Evolutionary conservation across 2,888 invertebrate species (phyloP).

Genomic region (Clostera curtula): DNA sequence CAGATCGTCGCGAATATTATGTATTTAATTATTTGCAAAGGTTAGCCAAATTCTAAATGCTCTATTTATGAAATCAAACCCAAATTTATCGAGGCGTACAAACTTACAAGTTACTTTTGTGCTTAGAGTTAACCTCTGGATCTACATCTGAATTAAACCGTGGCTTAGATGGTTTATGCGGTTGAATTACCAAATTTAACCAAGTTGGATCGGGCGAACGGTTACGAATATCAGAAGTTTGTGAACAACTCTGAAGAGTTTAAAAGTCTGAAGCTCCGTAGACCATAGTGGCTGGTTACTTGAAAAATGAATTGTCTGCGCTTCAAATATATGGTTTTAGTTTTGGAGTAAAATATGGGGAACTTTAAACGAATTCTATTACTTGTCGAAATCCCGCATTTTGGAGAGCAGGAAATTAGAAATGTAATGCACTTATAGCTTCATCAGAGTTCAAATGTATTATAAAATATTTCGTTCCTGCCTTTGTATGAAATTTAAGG

Average conservation of each 20-base stretch:
- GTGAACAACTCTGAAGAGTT: conserved; percentile 45
- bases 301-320: conserved; percentile 73
- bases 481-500: too few species aligned
- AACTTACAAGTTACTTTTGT: conserved; percentile 3
- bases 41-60: too few species aligned
- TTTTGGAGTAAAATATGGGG: conserved; percentile 50
- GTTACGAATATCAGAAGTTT: conserved; percentile 61
- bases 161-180: conserved; percentile 27
- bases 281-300: conserved; percentile 43
- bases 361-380: conserved; percentile 15
- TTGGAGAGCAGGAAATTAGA: too few species aligned
- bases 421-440: too few species aligned
- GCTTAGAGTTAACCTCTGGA: conserved; percentile 14
- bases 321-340: conserved; percentile 62
- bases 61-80: too few species aligned
- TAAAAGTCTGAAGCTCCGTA: conserved; percentile 42
- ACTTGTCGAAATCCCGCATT: too few species aligned
- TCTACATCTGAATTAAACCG: conserved; percentile 21
- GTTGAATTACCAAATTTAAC: conserved; percentile 52
- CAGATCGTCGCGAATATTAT: too few species aligned
- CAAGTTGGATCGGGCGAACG: conserved; percentile 40
- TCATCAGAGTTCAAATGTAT: too few species aligned
- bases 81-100: too few species aligned
- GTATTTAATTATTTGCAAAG: too few species aligned
- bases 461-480: too few species aligned